Conservation (phyloP, 2,113 vertebrate genomes). For the Syngnathus floridae region DNA sequence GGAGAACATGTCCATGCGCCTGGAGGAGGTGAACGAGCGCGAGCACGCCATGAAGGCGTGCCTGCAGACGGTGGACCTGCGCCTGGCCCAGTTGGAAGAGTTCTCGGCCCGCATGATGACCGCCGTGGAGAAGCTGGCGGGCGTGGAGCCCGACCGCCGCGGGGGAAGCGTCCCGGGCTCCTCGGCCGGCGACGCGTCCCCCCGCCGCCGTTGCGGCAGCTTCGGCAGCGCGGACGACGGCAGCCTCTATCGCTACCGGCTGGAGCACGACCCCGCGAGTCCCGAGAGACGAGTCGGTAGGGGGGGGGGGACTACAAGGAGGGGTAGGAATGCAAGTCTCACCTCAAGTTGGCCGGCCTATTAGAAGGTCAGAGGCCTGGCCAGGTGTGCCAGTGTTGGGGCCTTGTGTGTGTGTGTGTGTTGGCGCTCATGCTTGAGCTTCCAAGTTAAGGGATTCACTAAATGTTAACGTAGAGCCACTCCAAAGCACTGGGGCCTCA, state of each 20-base stretch:
- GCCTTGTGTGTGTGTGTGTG: no score
- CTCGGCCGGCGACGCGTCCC: conserved; percentile 69
- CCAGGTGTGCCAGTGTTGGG: no score
- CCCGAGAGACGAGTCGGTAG: conserved; percentile 58
- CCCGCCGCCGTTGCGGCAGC: conserved; percentile 79
- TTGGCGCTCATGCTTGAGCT: no score
- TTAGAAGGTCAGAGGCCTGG: no score
- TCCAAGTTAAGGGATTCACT: no score
- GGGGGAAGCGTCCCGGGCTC: conserved; percentile 69
- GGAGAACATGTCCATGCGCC: conserved; percentile 95
- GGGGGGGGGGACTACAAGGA: no score
- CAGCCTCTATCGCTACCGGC: conserved; percentile 70
- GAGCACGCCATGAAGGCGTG: conserved; percentile 92
- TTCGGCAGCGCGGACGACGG: conserved; percentile 80
- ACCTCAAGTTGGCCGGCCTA: no score
- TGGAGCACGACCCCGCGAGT: conserved; percentile 60
- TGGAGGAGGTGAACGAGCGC: conserved; percentile 94
- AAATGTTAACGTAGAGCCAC: no score
- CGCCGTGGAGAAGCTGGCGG: conserved; percentile 84
- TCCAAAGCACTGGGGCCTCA: no score
- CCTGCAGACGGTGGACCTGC: conserved; percentile 91
- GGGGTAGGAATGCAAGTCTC: no score
- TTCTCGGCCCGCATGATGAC: conserved; percentile 80
- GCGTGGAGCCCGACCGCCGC: conserved; percentile 72
- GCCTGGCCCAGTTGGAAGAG: conserved; percentile 87